Base-by-base conservation (phyloP, 2,113 vertebrate species). In the Casuarius casuarius region DNA sequence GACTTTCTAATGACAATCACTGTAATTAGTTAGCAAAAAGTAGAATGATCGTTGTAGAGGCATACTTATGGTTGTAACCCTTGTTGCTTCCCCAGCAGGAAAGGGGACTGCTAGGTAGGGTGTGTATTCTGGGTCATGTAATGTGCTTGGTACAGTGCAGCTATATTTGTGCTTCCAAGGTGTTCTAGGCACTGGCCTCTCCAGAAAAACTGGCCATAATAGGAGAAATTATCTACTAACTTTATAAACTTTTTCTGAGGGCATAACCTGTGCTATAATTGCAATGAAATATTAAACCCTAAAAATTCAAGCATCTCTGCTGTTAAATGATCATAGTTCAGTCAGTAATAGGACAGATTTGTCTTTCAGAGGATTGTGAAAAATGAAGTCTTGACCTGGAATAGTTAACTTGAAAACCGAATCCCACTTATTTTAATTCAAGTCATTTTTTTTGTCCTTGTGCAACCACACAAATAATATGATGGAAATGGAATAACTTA, bases 31-130 rank as follows among this genome's bases (percentile, higher is more conserved):
- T 44, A 88, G 42, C 35, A 73, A 44, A 40, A 65, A 54, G 8
- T 4, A 1, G 3, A 3, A 4, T 28, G 28, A 10, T 66, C 81
- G 59, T 38, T 49, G 44, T 22, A 31, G 6, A 21, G 42, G 4
- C 0, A 0, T 9, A 6, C 23, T 25, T 28, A 9, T 4, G 29
- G 40, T 21, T 59, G 35, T 44, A 77, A 5, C 22, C 2, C 22
- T 51, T 74, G 19, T n/a, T 33, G 54, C 10, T 73, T 5, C 40
- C 7, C 26, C 29, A 17, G 31, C 0, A 2, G 38, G 56, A 48
- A n/a, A 51, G 44, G n/a, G 33, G 5, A n/a, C 35, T 94, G 51
- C 42, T 31, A 14, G 9, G 33, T 56, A 3, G 9, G 5, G 19
- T 3, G 29, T 16, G 6, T 49, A 7, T 54, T 94, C 70, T 42